Conservation (phyloP, 64 coral and sea anemone genomes). For the Catalaphyllia jardinei region DNA sequence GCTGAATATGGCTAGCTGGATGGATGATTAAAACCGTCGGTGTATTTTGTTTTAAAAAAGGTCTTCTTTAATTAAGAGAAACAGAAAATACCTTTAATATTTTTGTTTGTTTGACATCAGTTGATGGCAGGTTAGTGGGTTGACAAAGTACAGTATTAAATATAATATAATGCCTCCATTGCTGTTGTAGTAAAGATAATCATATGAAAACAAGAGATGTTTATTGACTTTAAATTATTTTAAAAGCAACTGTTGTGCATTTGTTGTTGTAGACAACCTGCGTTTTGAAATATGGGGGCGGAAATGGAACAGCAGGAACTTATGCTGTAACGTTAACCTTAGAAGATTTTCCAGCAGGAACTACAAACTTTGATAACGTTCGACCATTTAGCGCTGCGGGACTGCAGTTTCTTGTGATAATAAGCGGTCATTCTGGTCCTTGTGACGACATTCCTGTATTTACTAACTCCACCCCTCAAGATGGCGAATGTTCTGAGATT, state of each 20-base stretch:
- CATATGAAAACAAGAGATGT: no score
- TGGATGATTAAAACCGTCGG: no score
- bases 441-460: not conserved
- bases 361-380: not conserved
- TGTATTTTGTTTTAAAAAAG: no score
- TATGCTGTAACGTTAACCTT: constrained; percentile 7
- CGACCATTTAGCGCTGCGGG: constrained; percentile 25
- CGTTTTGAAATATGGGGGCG: not conserved
- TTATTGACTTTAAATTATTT: no score
- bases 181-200: no score
- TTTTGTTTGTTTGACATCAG: no score
- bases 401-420: constrained; percentile 33
- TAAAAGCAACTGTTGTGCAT: not conserved
- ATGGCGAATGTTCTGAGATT: constrained; percentile 24
- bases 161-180: no score
- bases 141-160: no score
- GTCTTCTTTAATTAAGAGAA: no score
- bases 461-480: not conserved
- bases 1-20: no score
- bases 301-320: constrained; percentile 3
- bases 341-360: constrained; percentile 37
- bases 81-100: no score
- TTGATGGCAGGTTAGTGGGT: no score
- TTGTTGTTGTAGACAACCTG: not conserved
- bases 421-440: not conserved